Percentiles rank a stretch among this genome's conserved stretches.
phyloP scores from a whole-genome alignment of 2,797 vertebrate genomes.

The Dermochelys coriacea region DNA sequence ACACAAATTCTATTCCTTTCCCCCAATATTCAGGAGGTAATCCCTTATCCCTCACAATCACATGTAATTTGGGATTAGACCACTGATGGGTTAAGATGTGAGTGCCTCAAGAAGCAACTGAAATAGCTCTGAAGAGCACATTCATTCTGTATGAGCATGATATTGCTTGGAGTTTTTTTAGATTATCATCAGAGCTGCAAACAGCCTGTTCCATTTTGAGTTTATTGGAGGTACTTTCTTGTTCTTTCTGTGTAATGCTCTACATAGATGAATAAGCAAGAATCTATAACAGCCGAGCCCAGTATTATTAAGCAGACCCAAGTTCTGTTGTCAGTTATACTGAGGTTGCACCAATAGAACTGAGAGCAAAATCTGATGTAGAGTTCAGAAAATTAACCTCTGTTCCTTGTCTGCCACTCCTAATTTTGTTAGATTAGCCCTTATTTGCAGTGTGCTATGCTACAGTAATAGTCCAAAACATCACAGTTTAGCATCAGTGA shows the following conservation, averaged over 20 bases:
- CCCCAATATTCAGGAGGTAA: constrained; percentile 50
- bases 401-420: not conserved
- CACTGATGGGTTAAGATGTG: constrained; percentile 72
- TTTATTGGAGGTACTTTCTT: constrained; percentile 27
- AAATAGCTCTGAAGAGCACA: constrained; percentile 65
- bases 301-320: constrained; percentile 6
- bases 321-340: constrained; percentile 15
- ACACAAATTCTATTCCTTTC: constrained; percentile 39
- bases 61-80: constrained; percentile 69
- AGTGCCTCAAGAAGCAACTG: constrained; percentile 64
- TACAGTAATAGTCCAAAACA: not conserved
- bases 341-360: constrained; percentile 8
- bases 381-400: constrained; percentile 39
- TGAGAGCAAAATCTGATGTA: not conserved
- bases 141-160: constrained; percentile 57
- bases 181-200: constrained; percentile 49
- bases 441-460: not conserved
- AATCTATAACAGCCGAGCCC: constrained; percentile 49
- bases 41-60: constrained; percentile 61
- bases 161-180: constrained; percentile 40
- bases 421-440: not conserved
- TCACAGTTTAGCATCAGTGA: not conserved
- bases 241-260: not conserved
- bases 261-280: constrained; percentile 59
- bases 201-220: constrained; percentile 34